Evolutionary conservation across 2,888 invertebrate species (phyloP), one percentile per base, ranked within the genome.

Genomic region (Sympetrum striolatum): DNA sequence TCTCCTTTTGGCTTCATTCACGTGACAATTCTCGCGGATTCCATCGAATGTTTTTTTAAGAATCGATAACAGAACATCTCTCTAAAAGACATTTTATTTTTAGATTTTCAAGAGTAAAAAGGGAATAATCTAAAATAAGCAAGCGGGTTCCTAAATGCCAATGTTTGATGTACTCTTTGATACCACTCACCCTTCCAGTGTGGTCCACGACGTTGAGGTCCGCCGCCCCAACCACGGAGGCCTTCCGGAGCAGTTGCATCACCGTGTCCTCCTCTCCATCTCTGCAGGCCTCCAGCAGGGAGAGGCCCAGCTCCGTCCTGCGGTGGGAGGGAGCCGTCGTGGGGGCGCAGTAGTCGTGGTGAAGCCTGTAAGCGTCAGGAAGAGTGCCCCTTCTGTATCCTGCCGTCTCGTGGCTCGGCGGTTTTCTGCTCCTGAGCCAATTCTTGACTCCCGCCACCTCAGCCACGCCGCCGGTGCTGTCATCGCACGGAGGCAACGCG

Each of bases 391-490:
- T 86, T 60, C 37, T 60, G 86, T 86, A 86, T 37, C 86, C 86
- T 60, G 58, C 86, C 86, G 86, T 86, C n/a, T 86, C 86, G 86
- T 86, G 86, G 60, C n/a, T n/a, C n/a, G n/a, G n/a, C n/a, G n/a
- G n/a, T n/a, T n/a, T n/a, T 44, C 91, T 91, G 90, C 91, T 91
- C 86, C 91, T 91, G 10, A 91, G 91, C 91, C 91, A 91, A 79
- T 91, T 91, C 90, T 91, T 91, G 31, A 91, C 91, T 90, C 91
- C 91, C 91, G 91, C 91, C 90, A 91, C 91, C 48, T 91, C 86
- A 80, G 90, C 80, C 31, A 82, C 81, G 39, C 81, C 90, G 58
- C 91, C 86, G 86, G 86, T 86, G 86, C 86, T 86, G 86, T 64
- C 86, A 86, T 86, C 86, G 86, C 60, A 86, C 86, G 86, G 86